These are phyloP conservation scores for Catocala sponsa DNA, from an alignment of 2,888 invertebrate genomes.

Conservation along the genomic window DNA sequence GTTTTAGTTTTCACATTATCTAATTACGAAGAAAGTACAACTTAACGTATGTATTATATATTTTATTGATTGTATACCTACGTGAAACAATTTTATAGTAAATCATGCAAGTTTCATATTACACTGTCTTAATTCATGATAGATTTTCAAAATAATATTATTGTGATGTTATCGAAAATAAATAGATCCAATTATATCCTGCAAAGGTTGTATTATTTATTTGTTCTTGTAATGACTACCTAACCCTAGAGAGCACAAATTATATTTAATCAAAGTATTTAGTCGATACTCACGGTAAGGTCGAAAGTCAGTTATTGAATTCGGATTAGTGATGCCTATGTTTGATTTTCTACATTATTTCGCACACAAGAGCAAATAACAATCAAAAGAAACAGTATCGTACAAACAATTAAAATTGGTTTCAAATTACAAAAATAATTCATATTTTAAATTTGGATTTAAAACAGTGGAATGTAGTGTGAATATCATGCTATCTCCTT, in stretches of 20 bases:
- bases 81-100: background rate
- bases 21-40: background rate
- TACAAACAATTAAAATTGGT: too few relatives aligned
- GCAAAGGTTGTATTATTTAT: background rate
- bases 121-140: background rate
- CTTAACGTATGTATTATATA: background rate
- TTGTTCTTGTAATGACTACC: background rate
- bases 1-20: background rate
- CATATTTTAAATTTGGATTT: too few relatives aligned
- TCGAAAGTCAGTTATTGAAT: too few relatives aligned
- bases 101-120: background rate
- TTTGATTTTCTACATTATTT: too few relatives aligned
- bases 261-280: too few relatives aligned
- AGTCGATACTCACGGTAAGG: too few relatives aligned
- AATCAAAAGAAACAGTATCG: too few relatives aligned
- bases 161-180: slow-evolving; percentile 4
- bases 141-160: slow-evolving; percentile 9
- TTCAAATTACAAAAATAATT: too few relatives aligned
- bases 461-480: too few relatives aligned
- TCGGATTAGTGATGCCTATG: too few relatives aligned
- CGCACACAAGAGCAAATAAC: too few relatives aligned
- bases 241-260: background rate
- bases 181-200: slow-evolving; percentile 15
- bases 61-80: background rate
- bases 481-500: too few relatives aligned